Evolutionary conservation across 2,797 vertebrate genomes (phyloP).

Genomic region (Pachyuromys duprasi): DNA sequence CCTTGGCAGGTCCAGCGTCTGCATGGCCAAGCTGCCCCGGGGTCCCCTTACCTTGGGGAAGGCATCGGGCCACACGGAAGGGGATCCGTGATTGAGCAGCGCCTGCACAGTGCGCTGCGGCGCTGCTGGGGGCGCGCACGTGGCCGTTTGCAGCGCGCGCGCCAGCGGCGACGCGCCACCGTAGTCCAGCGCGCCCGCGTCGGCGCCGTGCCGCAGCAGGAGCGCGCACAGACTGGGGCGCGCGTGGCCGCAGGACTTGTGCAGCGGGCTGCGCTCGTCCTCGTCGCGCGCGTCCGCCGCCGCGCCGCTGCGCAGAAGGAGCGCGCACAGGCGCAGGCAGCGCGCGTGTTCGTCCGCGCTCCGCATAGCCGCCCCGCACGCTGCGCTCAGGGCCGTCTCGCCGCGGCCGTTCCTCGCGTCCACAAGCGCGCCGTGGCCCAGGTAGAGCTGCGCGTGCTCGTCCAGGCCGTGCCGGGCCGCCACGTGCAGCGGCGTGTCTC

Average conservation of each 20-base stretch:
- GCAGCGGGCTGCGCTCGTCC: conserved; percentile 86
- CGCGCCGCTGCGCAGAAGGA: conserved; percentile 82
- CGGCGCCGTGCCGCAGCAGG: conserved; percentile 83
- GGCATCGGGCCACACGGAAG: conserved; percentile 86
- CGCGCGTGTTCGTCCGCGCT: neutral
- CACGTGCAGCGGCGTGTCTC: conserved; percentile 87
- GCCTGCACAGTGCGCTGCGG: conserved; percentile 83
- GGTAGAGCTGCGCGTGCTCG: conserved; percentile 86
- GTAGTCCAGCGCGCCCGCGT: conserved; percentile 87
- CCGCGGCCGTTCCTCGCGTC: conserved; percentile 76
- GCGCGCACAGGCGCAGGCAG: conserved; percentile 82
- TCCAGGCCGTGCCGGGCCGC: conserved; percentile 85
- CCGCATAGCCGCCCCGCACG: rapidly evolving
- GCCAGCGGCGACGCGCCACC: conserved; percentile 86
- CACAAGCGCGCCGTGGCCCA: conserved; percentile 80
- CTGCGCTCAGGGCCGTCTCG: conserved; percentile 85
- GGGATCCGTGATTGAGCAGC: conserved; percentile 89
- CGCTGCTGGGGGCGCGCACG: conserved; percentile 63
- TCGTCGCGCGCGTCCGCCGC: conserved; percentile 81
- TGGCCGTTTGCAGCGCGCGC: conserved; percentile 80
- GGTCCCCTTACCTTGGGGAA: conserved; percentile 87
- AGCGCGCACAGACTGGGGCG: conserved; percentile 79
- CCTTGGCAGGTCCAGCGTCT: neutral
- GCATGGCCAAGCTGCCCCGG: neutral
- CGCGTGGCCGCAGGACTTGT: conserved; percentile 86